Evolutionary conservation across 1,140 invertebrate genomes (phyloP), one percentile per base, ranked within the genome.

Genomic region (Pectinophora gossypiella): DNA sequence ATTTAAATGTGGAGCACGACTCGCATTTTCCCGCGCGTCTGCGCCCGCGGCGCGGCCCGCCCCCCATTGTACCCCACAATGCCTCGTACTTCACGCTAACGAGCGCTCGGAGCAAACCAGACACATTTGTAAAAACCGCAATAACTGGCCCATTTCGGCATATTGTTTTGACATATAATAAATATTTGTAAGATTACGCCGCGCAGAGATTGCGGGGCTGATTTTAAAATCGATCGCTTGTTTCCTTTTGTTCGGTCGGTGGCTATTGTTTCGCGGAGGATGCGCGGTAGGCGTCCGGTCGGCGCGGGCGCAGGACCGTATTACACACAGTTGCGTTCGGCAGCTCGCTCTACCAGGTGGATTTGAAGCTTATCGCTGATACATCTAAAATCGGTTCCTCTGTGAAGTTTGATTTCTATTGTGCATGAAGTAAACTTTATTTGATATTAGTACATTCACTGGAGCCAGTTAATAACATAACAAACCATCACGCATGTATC

Each of bases 151-250:
- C 79, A 76, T 85, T 87, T 85, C 75, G 84, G 79, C 76, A 82
- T 87, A 87, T 87, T 80, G 78, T 85, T 85, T 87, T 85, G 84
- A 87, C 84, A 85, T 87, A 85, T 76, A 85, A 87, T 87, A 87
- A 87, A 87, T 87, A 87, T 87, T 87, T 87, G 81, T 63, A 64
- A 80, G 81, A 85, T 85, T 82, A 76, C 72, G 68, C 72, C 61
- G 69, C 56, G 61, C 70, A 44, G 57, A 83, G 81, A 86, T 83
- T 80, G 77, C 65, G 19, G 62, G 49, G 43, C 59, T 57, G 78
- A 76, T 78, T 82, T 73, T 70, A 67, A 72, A 68, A 77, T 74
- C 72, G 78, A 73, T 76, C 61, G 68, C 52, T 19, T 20, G 42
- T 68, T 76, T 74, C 61, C 62, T 75, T 78, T 73, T 72, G 70